Conservation (phyloP, 2,797 vertebrate species). For the Eulemur mongoz region DNA sequence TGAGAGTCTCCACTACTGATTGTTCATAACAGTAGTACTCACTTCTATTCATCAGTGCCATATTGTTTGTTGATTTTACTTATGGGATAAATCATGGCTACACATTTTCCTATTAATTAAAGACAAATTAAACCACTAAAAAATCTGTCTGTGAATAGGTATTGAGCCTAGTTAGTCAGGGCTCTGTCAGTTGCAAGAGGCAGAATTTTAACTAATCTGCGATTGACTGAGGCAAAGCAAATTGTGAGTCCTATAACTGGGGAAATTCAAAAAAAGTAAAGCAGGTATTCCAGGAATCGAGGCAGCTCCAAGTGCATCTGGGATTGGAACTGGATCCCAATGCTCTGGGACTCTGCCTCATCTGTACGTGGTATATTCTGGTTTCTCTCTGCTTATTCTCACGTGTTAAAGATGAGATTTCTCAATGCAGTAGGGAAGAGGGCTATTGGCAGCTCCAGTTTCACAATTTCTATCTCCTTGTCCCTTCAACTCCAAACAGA, state of each 20-base stretch:
- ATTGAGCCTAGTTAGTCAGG: not conserved
- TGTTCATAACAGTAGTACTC: not conserved
- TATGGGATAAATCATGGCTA: not conserved
- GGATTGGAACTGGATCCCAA: not conserved
- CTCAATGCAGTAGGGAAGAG: not conserved
- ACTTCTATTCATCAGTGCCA: not conserved
- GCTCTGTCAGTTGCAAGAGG: not conserved
- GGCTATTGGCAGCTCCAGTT: not conserved
- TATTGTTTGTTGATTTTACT: not conserved
- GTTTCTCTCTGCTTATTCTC: not conserved
- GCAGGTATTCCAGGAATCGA: not conserved
- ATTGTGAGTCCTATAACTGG: not conserved
- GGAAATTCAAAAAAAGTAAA: not conserved
- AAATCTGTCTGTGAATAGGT: not conserved
- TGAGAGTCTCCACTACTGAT: not conserved
- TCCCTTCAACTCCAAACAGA: not conserved
- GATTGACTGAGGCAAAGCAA: not conserved
- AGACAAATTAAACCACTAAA: not conserved
- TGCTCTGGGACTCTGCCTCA: too few species aligned
- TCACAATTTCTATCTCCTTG: not conserved
- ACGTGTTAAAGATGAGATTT: not conserved
- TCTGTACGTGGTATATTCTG: not conserved
- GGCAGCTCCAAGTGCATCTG: not conserved
- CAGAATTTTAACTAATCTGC: not conserved
- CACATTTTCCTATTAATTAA: not conserved